Base-by-base conservation (phyloP, 2,888 invertebrate species). In the Pandemis cinnamomeana region DNA sequence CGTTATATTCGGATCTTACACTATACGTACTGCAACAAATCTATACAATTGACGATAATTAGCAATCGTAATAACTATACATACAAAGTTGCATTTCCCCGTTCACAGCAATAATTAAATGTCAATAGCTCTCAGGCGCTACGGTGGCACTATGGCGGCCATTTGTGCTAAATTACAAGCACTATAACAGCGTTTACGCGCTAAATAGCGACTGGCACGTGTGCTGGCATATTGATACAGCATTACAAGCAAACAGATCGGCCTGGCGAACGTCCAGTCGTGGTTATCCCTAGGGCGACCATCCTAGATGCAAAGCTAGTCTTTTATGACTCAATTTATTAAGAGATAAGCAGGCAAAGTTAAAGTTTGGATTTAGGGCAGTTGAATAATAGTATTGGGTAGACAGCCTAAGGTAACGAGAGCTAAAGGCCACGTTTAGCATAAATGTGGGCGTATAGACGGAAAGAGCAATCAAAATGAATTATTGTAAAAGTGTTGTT, bases 191-290 rank as follows among this genome's bases (percentile, higher is more conserved):
- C 83, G 83, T 82, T 85, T 86, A 86, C 80, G 82, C 85, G 85
- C 79, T 81, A 81, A 82, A 82, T 83, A 84, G 86, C 81, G 82
- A 80, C 80, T 79, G 79, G 83, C 89, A 90, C 91, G 92, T 92
- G 92, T 88, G 88, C 85, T 83, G 81, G 90, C 92, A 91, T 93
- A 93, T 92, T 92, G 93, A 92, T 93, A 92, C 91, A 85, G 83
- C 91, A 92, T 93, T 92, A 93, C 91, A 92, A 92, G 91, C 93
- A 91, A 92, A 92, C 90, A 91, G 87, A 89, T 84, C 84, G 76
- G 80, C 81, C 85, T 93, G 93, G 93, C 91, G 78, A 64, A 55
- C n/a, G 72, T 91, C 93, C 93, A 92, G 87, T 79, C 80, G 86
- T 85, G 90, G 87, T 89, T 87, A 83, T 75, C 73, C 75, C 78